These are phyloP conservation scores for Idris sp. DNA, from an alignment of 1,140 invertebrate genomes.

Conservation along the genomic window DNA sequence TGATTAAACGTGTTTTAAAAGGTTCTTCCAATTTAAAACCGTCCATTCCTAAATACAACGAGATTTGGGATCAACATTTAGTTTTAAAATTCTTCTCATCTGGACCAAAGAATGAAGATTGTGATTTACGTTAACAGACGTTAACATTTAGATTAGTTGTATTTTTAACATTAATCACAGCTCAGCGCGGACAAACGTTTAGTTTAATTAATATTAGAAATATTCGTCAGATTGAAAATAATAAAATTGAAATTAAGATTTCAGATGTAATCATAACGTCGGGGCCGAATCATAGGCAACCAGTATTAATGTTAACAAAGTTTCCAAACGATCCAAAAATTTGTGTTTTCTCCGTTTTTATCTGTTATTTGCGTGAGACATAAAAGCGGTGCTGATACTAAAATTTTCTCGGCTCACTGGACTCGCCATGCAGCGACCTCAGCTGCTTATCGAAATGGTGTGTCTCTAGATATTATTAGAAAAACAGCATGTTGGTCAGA, in stretches of 20 bases:
- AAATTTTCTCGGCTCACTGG: too few relatives aligned
- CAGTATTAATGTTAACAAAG: conserved; percentile 11
- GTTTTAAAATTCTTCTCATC: conserved; percentile 9
- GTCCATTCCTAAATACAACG: conserved; percentile 5
- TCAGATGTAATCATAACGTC: too few relatives aligned
- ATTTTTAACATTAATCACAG: conserved; percentile 13
- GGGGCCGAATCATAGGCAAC: too few relatives aligned
- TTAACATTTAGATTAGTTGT: conserved; percentile 10
- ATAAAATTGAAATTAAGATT: too few relatives aligned
- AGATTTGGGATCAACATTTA: conserved; percentile 1
- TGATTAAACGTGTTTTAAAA: conserved; percentile 12
- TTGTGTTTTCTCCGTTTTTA: conserved; percentile 5
- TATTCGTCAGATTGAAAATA: too few relatives aligned
- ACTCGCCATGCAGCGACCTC: too few relatives aligned
- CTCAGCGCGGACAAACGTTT: conserved; percentile 18
- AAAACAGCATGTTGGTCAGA: too few relatives aligned
- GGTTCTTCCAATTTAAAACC: conserved; percentile 1
- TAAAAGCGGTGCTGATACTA: too few relatives aligned
- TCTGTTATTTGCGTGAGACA: conserved; percentile 7
- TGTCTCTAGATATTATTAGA: too few relatives aligned
- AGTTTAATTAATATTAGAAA: too few relatives aligned
- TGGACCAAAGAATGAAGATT: conserved; percentile 1
- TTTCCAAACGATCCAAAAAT: conserved; percentile 16
- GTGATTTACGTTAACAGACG: conserved; percentile 11
- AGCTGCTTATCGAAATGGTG: too few relatives aligned